These are phyloP conservation scores for Barnardius zonarius DNA, from an alignment of 2,113 vertebrate genomes.

Conservation along the genomic window DNA sequence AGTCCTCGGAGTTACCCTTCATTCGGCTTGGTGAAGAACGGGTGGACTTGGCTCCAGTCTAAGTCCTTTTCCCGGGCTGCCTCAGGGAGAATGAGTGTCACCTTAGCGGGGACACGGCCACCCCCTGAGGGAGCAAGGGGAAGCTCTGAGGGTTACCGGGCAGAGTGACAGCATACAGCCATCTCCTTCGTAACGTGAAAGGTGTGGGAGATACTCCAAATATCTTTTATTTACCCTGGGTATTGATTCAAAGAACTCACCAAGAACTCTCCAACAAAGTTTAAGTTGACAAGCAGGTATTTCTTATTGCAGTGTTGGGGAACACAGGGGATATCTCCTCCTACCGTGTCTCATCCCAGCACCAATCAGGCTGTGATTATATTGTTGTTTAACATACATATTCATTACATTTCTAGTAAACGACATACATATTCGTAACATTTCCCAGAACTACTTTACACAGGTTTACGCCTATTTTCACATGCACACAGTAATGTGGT, in stretches of 20 bases:
- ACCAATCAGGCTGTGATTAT: background rate
- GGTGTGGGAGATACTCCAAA: no score
- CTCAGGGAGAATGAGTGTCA: no score
- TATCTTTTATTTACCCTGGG: accelerated
- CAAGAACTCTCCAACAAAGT: background rate
- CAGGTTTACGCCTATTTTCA: no score
- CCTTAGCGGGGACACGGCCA: accelerated
- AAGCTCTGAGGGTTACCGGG: background rate
- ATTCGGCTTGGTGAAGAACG: background rate
- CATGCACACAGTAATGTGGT: no score
- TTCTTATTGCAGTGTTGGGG: background rate
- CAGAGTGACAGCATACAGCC: background rate
- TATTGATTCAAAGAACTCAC: background rate
- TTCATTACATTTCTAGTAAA: background rate
- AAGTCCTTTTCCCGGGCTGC: background rate
- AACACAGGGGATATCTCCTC: background rate
- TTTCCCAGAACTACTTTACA: background rate
- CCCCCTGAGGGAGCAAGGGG: background rate
- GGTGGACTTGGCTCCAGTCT: background rate
- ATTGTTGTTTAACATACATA: background rate
- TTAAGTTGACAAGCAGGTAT: background rate
- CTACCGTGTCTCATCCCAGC: background rate
- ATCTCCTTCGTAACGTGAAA: accelerated
- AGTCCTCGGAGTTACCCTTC: background rate
- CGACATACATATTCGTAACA: background rate